Evolutionary conservation across 2,797 vertebrate genomes (phyloP).

Genomic region (Squalus acanthias): DNA sequence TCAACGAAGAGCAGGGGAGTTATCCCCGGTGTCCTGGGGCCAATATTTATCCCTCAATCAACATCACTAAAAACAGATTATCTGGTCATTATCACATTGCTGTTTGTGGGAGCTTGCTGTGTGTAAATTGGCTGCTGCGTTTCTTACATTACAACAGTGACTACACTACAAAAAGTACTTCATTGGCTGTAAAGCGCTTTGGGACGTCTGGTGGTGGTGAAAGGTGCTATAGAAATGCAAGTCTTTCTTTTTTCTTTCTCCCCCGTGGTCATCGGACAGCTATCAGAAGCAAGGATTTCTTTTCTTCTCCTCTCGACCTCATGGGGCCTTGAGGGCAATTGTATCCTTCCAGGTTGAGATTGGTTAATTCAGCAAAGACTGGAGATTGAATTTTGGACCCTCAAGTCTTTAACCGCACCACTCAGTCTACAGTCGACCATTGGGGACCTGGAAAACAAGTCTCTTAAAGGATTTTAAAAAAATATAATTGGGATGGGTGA

Average conservation of each 20-base stretch:
- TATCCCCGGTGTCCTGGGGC: too few species aligned
- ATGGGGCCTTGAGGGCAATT: neutral
- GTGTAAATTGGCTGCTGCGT: too few species aligned
- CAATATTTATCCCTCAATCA: too few species aligned
- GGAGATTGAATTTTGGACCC: neutral
- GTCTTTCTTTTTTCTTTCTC: neutral
- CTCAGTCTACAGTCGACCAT: neutral
- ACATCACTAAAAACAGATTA: too few species aligned
- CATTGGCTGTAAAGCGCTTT: too few species aligned
- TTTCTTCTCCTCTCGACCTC: neutral
- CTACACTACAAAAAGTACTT: too few species aligned
- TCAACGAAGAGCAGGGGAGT: too few species aligned
- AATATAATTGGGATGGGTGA: neutral
- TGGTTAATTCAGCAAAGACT: neutral
- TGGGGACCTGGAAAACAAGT: neutral
- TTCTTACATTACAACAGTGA: too few species aligned
- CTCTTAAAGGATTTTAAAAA: neutral
- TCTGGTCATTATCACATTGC: too few species aligned
- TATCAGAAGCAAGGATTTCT: neutral
- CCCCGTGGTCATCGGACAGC: neutral
- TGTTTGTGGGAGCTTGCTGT: too few species aligned
- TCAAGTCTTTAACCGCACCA: neutral
- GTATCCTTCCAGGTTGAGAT: neutral
- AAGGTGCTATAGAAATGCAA: too few species aligned
- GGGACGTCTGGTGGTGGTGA: too few species aligned